Base-by-base conservation (phyloP, 2,888 invertebrate genomes). In the Plagiodera versicolora region DNA sequence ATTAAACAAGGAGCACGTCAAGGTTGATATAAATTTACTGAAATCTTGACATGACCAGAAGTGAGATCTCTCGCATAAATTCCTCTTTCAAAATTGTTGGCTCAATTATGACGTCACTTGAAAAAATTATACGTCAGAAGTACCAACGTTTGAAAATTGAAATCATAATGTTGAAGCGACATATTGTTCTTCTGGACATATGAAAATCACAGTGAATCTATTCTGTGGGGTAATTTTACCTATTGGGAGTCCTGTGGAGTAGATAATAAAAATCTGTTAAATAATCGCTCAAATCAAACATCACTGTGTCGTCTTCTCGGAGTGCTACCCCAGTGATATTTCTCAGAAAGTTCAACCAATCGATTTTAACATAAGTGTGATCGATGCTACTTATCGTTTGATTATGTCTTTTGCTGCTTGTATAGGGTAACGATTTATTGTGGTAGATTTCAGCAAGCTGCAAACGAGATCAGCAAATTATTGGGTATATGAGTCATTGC, bases 261-360 rank as follows among this genome's bases (percentile, higher is more conserved):
- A 76, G 61, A 32, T 66, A 61, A 32, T 70, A 67, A 45, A 76
- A 59, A 48, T 73, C 69, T 8, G 56, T 57, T 5, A 75, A 60
- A 57, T 72, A 75, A 32, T 66, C 60, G 11, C 67, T 62, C 2
- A 66, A 52, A 16, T 67, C 64, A 47, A 74, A 70, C 11, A 70
- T 18, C 11, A 76, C 64, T 11, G 50, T 30, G 60, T 73, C 70
- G 8, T 70, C 61, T 45, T 67, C 65, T 3, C 51, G 67, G 6
- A 76, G 47, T 5, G 60, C 20, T 8, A 72, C 44, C 10, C 63
- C 67, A 2, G 73, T 68, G 8, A 76, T 63, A 45, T 73, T 67
- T 45, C 61, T 66, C 10, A 77, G 55, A 48, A 75, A 74, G 16
- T 69, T 60, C 24, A 72, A 11, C 77, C 77, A 77, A 46, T 70